Percentiles rank a stretch among this genome's conserved stretches.
Evolutionary conservation across 2,888 invertebrate species (phyloP).

Genomic region (Trissolcus japonicus): DNA sequence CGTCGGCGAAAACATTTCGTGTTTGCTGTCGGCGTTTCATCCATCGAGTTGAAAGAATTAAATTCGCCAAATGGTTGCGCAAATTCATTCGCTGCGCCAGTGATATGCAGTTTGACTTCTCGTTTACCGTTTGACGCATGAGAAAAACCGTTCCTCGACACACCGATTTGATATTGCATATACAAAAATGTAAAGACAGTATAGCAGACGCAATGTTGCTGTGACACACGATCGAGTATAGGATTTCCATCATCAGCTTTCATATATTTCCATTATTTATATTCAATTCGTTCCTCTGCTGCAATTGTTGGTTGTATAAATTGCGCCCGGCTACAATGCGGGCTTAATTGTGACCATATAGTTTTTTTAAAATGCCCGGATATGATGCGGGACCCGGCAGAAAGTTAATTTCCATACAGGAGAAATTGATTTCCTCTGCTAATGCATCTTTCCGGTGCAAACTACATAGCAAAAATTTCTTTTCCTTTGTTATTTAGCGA

Average conservation of each 20-base stretch:
- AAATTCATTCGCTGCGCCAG: constrained; percentile 21
- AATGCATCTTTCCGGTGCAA: background rate
- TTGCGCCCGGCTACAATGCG: constrained; percentile 53
- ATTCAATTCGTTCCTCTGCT: constrained; percentile 29
- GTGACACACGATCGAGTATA: constrained; percentile 18
- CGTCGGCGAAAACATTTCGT: constrained; percentile 24
- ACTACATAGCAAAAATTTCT: no score
- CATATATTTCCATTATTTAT: constrained; percentile 53
- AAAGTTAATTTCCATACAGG: constrained; percentile 55
- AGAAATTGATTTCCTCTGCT: constrained; percentile 54
- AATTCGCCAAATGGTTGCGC: constrained; percentile 35
- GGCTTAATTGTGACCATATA: constrained; percentile 39
- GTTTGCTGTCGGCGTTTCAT: constrained; percentile 18
- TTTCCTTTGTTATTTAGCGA: no score
- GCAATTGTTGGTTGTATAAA: constrained; percentile 56
- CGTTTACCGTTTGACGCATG: constrained; percentile 13
- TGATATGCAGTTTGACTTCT: constrained; percentile 13
- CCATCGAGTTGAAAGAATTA: constrained; percentile 21
- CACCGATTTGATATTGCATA: constrained; percentile 16
- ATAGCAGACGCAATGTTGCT: constrained; percentile 24
- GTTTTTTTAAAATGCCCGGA: constrained; percentile 45
- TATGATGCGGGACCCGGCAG: constrained; percentile 55
- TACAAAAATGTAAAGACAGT: constrained; percentile 23
- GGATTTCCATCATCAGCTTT: constrained; percentile 30
- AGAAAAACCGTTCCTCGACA: constrained; percentile 12